These are phyloP conservation scores for Dicrurus megarhynchus DNA, from an alignment of 2,113 vertebrate species.

Conservation along the genomic window DNA sequence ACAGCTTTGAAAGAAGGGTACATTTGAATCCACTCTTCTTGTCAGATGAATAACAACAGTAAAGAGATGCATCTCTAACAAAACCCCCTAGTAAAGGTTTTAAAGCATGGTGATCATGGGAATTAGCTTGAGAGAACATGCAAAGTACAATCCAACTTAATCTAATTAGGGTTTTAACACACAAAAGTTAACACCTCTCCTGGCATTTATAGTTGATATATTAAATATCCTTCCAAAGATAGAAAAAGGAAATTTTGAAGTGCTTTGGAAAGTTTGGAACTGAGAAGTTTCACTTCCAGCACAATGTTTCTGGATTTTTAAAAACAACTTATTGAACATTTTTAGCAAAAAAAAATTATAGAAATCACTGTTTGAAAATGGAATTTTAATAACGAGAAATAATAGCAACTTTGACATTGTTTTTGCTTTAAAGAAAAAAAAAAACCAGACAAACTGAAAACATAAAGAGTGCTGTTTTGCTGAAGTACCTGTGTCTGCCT, in stretches of 20 bases:
- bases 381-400: not conserved
- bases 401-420: not conserved
- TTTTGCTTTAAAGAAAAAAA: not conserved
- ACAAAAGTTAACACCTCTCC: not conserved
- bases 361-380: not conserved
- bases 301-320: not conserved
- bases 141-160: conserved; percentile 2
- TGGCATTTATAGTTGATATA: not conserved
- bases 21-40: conserved; percentile 30
- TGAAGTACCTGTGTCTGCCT: not conserved
- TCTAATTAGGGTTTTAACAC: conserved; percentile 14
- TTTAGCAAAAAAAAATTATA: not conserved
- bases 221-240: not conserved
- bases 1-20: conserved; percentile 33
- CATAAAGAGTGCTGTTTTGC: not conserved
- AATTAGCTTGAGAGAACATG: conserved; percentile 19
- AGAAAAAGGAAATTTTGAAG: not conserved
- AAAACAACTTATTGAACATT: not conserved
- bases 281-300: not conserved
- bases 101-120: not conserved
- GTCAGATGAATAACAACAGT: conserved; percentile 13
- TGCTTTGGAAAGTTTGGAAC: not conserved
- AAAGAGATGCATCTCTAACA: conserved; percentile 36
- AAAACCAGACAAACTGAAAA: not conserved
- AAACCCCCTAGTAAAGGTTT: conserved; percentile 26